These are phyloP conservation scores for Saiga tatarica DNA, from an alignment of 2,113 vertebrate genomes.

Conservation along the genomic window DNA sequence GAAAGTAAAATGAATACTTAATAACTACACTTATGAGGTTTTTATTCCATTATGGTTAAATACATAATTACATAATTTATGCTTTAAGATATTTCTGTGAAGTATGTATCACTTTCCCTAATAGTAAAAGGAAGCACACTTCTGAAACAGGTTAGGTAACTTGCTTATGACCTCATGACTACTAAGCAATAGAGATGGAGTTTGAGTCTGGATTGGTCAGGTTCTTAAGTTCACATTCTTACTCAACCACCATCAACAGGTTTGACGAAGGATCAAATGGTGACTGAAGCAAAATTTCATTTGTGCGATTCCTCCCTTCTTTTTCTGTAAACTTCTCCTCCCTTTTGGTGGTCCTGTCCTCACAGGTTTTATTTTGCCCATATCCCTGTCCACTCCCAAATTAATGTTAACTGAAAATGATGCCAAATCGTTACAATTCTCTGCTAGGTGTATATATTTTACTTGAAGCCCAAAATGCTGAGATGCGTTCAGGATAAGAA, in stretches of 20 bases:
- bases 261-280: not conserved
- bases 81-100: not conserved
- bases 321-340: not conserved
- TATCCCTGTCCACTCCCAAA: not conserved
- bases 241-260: not conserved
- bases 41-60: not conserved
- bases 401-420: not conserved
- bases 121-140: not conserved
- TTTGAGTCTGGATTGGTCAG: not conserved
- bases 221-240: not conserved
- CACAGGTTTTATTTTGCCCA: not conserved
- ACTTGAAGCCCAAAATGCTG: not conserved
- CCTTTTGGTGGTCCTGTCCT: not conserved
- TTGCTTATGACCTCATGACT: not conserved
- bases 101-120: not conserved
- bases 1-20: not conserved
- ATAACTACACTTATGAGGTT: not conserved
- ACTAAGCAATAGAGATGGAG: not conserved
- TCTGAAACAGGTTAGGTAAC: not conserved
- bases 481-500: not conserved
- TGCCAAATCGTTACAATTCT: not conserved
- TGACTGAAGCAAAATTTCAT: not conserved
- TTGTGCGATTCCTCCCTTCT: not conserved
- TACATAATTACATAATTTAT: not conserved
- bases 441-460: not conserved